Evolutionary conservation across 2,113 vertebrate genomes (phyloP).

Genomic region (Panthera leo): DNA sequence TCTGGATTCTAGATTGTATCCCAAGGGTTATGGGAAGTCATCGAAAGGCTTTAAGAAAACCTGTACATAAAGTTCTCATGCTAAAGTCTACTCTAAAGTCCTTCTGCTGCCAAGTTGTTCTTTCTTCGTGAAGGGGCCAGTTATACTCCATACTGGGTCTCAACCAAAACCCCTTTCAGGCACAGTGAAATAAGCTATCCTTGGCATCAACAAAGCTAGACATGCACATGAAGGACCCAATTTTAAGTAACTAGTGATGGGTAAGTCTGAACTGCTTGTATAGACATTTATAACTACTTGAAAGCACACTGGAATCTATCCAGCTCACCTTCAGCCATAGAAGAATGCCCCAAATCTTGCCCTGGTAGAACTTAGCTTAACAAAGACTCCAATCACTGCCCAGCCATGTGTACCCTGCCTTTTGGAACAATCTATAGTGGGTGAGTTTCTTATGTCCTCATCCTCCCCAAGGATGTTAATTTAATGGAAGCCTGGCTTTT

Average conservation of each 20-base stretch:
- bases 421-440: not conserved
- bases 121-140: not conserved
- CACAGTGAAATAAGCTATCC: not conserved
- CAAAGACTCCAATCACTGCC: not conserved
- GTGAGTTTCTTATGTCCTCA: not conserved
- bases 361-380: not conserved
- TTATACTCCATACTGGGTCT: not conserved
- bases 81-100: not conserved
- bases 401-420: not conserved
- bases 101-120: not conserved
- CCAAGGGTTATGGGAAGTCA: not conserved
- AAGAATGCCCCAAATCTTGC: not conserved
- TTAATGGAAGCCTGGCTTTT: not conserved
- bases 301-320: not conserved
- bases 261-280: not conserved
- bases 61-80: not conserved
- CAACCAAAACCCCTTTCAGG: not conserved
- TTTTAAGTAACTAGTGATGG: not conserved
- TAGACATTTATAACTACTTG: not conserved
- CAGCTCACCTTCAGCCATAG: not conserved
- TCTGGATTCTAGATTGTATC: not conserved
- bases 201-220: not conserved
- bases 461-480: not conserved
- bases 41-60: not conserved
- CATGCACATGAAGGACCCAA: not conserved